phyloP scores from a whole-genome alignment of 2,888 invertebrate species.

The Microctonus aethiopoides region DNA sequence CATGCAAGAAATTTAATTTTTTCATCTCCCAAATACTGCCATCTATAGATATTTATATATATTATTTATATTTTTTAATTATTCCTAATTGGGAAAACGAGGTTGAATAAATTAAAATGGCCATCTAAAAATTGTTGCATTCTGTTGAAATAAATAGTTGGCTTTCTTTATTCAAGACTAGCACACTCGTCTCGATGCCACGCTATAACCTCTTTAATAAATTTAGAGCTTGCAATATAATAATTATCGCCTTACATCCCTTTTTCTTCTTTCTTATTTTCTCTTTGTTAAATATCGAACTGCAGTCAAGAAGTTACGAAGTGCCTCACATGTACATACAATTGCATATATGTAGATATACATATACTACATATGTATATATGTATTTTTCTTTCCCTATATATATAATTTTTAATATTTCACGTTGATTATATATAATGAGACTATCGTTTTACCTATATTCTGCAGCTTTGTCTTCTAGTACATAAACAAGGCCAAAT shows the following conservation, averaged over 20 bases:
- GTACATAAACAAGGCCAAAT: conserved; percentile 26
- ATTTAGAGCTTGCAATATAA: conserved; percentile 31
- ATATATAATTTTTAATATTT: neutral
- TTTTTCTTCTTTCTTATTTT: conserved; percentile 27
- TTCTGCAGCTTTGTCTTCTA: conserved; percentile 12
- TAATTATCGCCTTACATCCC: conserved; percentile 18
- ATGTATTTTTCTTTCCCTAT: neutral
- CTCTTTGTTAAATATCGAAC: conserved; percentile 41
- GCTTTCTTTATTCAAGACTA: conserved; percentile 43
- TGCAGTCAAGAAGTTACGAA: conserved; percentile 35
- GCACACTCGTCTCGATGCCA: conserved; percentile 46
- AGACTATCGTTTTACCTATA: neutral
- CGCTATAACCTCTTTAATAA: conserved; percentile 22
- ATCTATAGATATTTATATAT: neutral
- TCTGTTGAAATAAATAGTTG: conserved; percentile 52
- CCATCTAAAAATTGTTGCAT: conserved; percentile 56
- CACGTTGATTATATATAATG: neutral
- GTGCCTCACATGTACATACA: conserved; percentile 1
- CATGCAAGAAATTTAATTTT: conserved; percentile 1
- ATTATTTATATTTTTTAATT: neutral
- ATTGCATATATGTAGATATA: neutral
- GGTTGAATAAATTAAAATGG: conserved; percentile 32
- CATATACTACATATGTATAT: neutral
- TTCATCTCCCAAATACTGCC: conserved; percentile 17
- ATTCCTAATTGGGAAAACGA: neutral